Conservation (phyloP, 2,113 vertebrate genomes). For the Phycodurus eques region DNA sequence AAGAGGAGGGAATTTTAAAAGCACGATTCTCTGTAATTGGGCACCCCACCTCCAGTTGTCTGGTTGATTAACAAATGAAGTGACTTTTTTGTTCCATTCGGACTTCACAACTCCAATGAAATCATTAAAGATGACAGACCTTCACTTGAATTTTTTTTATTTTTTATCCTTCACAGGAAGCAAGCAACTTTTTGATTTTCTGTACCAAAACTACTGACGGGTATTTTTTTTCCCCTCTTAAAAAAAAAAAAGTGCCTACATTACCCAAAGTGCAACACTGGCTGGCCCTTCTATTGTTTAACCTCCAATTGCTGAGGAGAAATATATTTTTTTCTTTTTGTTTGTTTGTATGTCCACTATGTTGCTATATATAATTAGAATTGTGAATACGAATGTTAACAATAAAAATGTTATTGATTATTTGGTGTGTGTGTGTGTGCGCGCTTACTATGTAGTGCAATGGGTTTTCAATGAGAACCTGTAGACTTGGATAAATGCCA, state of each 20-base stretch:
- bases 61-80: slow-evolving; percentile 15
- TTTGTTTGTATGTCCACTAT: slow-evolving; percentile 50
- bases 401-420: slow-evolving; percentile 63
- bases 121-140: neutral
- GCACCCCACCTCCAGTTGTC: slow-evolving; percentile 19
- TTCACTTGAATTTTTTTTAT: too few relatives aligned
- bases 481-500: too few relatives aligned
- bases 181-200: slow-evolving; percentile 28
- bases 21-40: neutral
- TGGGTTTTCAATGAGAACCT: neutral
- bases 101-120: neutral
- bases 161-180: neutral
- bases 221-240: slow-evolving; percentile 20
- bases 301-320: slow-evolving; percentile 58
- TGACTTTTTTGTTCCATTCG: neutral
- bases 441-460: neutral
- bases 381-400: slow-evolving; percentile 64
- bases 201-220: slow-evolving; percentile 48
- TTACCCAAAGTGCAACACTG: slow-evolving; percentile 70
- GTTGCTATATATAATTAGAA: slow-evolving; percentile 65
- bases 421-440: neutral
- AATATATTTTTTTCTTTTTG: slow-evolving; percentile 36
- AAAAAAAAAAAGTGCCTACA: slow-evolving; percentile 55
- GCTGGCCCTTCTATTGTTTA: slow-evolving; percentile 28
- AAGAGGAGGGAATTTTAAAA: slow-evolving; percentile 4